Percentiles rank a stretch among this genome's conserved stretches.
Evolutionary conservation across 2,888 invertebrate genomes (phyloP).

Genomic region (Rhabditophanes sp.): DNA sequence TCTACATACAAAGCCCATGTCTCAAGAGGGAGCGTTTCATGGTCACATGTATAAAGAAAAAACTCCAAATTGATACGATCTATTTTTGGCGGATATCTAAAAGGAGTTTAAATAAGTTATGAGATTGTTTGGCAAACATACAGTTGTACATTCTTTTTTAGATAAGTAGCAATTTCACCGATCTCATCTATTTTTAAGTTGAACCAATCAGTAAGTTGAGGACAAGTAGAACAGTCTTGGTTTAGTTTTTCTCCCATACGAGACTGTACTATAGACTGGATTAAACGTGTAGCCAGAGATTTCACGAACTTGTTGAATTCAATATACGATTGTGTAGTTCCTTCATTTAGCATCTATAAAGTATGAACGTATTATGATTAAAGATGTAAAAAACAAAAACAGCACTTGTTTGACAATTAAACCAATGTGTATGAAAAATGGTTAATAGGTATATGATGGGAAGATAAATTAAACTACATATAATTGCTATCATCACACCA

Average conservation of each 20-base stretch:
- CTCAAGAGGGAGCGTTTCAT: constrained; percentile 26
- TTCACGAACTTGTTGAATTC: constrained; percentile 19
- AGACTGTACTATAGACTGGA: constrained; percentile 29
- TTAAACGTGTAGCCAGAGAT: constrained; percentile 23
- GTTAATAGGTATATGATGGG: too few relatives aligned
- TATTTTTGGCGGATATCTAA: constrained; percentile 17
- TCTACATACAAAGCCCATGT: constrained; percentile 20
- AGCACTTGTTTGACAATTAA: too few relatives aligned
- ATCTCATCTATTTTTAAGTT: constrained; percentile 28
- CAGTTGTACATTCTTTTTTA: constrained; percentile 18
- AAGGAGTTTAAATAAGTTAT: constrained; percentile 5
- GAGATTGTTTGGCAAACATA: constrained; percentile 6
- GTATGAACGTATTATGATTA: too few relatives aligned
- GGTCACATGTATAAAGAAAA: constrained; percentile 23
- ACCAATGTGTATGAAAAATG: too few relatives aligned
- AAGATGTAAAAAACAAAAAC: too few relatives aligned
- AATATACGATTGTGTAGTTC: too few relatives aligned
- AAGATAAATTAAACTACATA: too few relatives aligned
- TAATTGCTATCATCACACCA: too few relatives aligned
- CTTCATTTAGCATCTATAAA: too few relatives aligned
- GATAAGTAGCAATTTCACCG: constrained; percentile 26
- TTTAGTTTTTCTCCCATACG: constrained; percentile 16
- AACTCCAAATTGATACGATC: constrained; percentile 24
- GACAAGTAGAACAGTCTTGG: constrained; percentile 11
- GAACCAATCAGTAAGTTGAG: constrained; percentile 25